Base-by-base conservation (phyloP, 2,797 vertebrate genomes). In the Syngnathus acus region DNA sequence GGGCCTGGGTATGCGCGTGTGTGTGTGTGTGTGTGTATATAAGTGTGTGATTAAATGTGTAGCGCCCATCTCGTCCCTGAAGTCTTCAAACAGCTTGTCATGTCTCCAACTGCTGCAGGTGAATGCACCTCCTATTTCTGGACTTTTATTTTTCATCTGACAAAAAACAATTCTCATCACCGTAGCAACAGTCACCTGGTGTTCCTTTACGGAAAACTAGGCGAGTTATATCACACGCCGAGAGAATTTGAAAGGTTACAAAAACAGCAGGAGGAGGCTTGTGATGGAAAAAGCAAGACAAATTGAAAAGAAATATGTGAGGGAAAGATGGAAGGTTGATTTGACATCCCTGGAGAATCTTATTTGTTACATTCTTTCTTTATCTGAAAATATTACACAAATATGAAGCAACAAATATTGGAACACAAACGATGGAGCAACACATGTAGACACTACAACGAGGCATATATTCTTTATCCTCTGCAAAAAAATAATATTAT, bases 1-100 rank as follows among this genome's bases (percentile, higher is more conserved):
- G 75, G 78, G 65, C 71, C 16, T n/a, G 82, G 72, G 84, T 73
- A 69, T 71, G 66, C 37, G 14, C 14, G 23, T 71, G 60, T 50
- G 39, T 65, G 75, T 37, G 54, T 32, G 17, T 75, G 82, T 70
- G 69, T 70, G 69, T 17, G 6, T 58, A 13, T 17, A 6, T 58
- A 13, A 1, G 32, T 16, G 32, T 58, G 55, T 38, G 69, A 55
- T 74, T 71, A 58, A 42, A 39, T 57, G 26, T 37, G 54, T 32
- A 7, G 32, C 37, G 55, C 37, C 6, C 57, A 65, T 75, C 80
- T 65, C 73, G 13, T 64, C 62, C 11, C 68, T 67, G 69, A 76
- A 76, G 77, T 81, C 77, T 82, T 81, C 77, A 80, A 86, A 84
- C 75, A 74, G 72, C 72, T 54, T 76, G 78, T 82, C 84, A 82